phyloP scores from a whole-genome alignment of 2,797 vertebrate genomes.

The Acrocephalus scirpaceus region DNA sequence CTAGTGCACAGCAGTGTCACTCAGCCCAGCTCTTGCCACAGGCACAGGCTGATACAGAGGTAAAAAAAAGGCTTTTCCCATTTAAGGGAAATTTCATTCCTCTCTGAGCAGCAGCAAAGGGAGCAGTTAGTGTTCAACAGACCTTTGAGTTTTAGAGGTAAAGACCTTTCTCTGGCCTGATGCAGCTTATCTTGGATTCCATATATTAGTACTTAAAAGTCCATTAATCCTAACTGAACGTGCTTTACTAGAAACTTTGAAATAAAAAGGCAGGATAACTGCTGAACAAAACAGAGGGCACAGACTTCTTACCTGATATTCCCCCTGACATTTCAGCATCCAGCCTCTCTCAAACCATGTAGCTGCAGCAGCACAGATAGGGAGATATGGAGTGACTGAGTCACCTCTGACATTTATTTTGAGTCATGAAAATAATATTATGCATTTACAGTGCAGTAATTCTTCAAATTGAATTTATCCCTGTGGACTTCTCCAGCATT shows the following conservation, averaged over 20 bases:
- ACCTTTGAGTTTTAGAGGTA: slow-evolving; percentile 28
- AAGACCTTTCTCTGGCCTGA: slow-evolving; percentile 33
- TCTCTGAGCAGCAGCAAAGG: not conserved
- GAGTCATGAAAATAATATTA: slow-evolving; percentile 53
- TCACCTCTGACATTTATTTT: slow-evolving; percentile 68
- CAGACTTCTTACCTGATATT: slow-evolving; percentile 42
- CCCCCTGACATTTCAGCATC: slow-evolving; percentile 61
- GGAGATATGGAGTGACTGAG: slow-evolving; percentile 45
- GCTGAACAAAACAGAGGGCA: slow-evolving; percentile 27
- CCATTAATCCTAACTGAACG: slow-evolving; percentile 5
- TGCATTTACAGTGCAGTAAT: slow-evolving; percentile 33
- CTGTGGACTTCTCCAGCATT: not conserved
- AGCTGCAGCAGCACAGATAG: slow-evolving; percentile 4
- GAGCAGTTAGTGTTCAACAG: slow-evolving; percentile 7
- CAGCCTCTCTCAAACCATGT: slow-evolving; percentile 1
- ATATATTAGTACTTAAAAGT: slow-evolving; percentile 37
- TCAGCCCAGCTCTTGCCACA: not conserved
- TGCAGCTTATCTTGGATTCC: slow-evolving; percentile 36
- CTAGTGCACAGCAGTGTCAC: not conserved
- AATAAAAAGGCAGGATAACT: slow-evolving; percentile 25
- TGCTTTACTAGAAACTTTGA: slow-evolving; percentile 31
- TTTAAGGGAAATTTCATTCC: slow-evolving; percentile 11
- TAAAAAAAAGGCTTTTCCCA: not conserved
- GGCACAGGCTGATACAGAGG: not conserved
- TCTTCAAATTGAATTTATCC: slow-evolving; percentile 53